phyloP scores from a whole-genome alignment of 2,888 invertebrate genomes.

The Leuctra nigra region DNA sequence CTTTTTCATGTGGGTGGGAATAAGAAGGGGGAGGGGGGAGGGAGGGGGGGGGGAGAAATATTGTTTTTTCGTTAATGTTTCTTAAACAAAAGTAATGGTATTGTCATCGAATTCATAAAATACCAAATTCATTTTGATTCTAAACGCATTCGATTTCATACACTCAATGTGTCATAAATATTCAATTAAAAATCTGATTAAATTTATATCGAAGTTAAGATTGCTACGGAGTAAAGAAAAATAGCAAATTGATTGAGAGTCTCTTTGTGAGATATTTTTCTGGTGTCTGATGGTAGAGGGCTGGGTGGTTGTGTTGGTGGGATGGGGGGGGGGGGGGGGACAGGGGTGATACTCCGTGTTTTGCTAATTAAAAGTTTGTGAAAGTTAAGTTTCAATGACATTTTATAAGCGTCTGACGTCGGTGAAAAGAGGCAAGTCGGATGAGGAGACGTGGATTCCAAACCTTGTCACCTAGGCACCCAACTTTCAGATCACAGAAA shows the following conservation, averaged over 20 bases:
- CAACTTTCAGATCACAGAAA: conserved; percentile 1
- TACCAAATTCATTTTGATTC: not conserved
- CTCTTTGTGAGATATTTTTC: conserved; percentile 6
- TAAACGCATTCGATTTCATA: not conserved
- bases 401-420: conserved; percentile 16
- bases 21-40: no score
- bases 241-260: conserved; percentile 13
- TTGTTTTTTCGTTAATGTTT: no score
- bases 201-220: not conserved
- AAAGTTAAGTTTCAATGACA: conserved; percentile 21
- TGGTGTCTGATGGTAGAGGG: not conserved
- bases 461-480: conserved; percentile 1
- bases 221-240: conserved; percentile 7
- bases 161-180: no score
- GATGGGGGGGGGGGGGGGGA: not conserved
- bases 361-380: conserved; percentile 29
- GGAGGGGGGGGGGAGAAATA: no score
- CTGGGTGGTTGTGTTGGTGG: conserved; percentile 5
- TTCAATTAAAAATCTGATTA: no score
- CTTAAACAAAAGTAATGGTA: not conserved
- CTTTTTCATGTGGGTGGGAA: no score
- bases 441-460: not conserved
- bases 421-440: not conserved
- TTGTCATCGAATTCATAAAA: not conserved
- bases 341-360: conserved; percentile 16